These are phyloP conservation scores for Microctonus brassicae DNA, from an alignment of 2,888 invertebrate species.

Conservation along the genomic window DNA sequence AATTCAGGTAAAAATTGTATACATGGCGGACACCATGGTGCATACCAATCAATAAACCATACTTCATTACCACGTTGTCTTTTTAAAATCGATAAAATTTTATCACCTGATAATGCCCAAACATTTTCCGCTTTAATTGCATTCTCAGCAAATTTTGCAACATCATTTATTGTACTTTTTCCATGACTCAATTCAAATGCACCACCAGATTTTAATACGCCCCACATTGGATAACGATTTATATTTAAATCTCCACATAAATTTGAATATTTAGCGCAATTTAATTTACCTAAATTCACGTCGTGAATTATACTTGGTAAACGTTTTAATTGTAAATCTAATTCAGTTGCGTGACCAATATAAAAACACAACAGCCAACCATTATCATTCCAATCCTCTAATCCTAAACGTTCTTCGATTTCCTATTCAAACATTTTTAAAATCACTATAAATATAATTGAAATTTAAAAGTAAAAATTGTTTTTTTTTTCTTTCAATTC, in stretches of 20 bases:
- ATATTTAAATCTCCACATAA: conserved; percentile 76
- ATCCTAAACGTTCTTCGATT: conserved; percentile 55
- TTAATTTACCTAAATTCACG: conserved; percentile 74
- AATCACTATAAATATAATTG: no score
- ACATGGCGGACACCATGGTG: conserved; percentile 86
- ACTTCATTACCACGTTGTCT: conserved; percentile 57
- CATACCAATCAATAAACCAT: conserved; percentile 83
- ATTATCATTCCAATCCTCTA: conserved; percentile 51
- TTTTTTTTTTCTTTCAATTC: neutral
- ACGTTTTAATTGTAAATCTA: conserved; percentile 74
- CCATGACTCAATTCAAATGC: conserved; percentile 83
- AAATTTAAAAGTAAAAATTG: neutral
- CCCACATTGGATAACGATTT: conserved; percentile 78
- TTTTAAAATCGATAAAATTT: conserved; percentile 73
- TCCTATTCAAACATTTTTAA: no score
- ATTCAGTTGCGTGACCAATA: conserved; percentile 71
- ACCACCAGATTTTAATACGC: conserved; percentile 80
- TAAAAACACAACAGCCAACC: conserved; percentile 74
- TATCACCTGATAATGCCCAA: conserved; percentile 75
- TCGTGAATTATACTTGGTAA: conserved; percentile 74
- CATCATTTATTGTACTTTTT: conserved; percentile 72
- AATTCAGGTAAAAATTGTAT: conserved; percentile 78
- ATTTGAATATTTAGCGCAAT: conserved; percentile 74
- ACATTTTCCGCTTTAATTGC: conserved; percentile 73
- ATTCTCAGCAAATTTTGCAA: conserved; percentile 77